A percentile compares a stretch with the other conserved stretches of the same genome.
These are phyloP conservation scores for Laupala kohalensis DNA, from an alignment of 1,140 invertebrate species.

Conservation along the genomic window DNA sequence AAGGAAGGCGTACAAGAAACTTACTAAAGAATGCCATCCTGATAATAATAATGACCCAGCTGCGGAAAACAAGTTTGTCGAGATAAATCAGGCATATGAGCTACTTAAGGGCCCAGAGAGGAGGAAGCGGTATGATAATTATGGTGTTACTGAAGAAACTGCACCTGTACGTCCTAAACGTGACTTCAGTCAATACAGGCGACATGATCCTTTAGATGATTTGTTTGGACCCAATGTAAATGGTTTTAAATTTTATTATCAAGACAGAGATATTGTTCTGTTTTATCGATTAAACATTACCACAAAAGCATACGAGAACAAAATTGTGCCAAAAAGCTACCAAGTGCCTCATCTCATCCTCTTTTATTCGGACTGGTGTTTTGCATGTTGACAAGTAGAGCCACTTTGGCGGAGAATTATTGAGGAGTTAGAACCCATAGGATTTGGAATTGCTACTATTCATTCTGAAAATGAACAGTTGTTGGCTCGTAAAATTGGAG, in stretches of 20 bases:
- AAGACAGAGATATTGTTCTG: conserved; percentile 64
- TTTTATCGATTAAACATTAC: conserved; percentile 72
- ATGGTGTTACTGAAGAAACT: conserved; percentile 74
- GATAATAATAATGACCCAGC: conserved; percentile 81
- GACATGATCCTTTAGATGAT: conserved; percentile 59
- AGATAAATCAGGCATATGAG: conserved; percentile 92
- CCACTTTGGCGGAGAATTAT: conserved; percentile 67
- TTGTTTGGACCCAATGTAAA: conserved; percentile 40
- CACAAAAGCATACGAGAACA: conserved; percentile 72
- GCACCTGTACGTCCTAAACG: conserved; percentile 44
- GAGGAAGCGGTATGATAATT: conserved; percentile 70
- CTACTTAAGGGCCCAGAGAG: conserved; percentile 74
- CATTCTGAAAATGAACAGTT: conserved; percentile 68
- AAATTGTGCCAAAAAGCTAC: conserved; percentile 66
- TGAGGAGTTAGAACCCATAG: conserved; percentile 67
- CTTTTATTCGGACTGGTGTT: conserved; percentile 89
- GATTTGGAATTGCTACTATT: conserved; percentile 59
- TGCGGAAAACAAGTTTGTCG: conserved; percentile 81
- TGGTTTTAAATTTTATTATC: conserved; percentile 53
- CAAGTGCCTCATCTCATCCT: conserved; percentile 69
- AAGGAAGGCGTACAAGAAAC: conserved; percentile 73
- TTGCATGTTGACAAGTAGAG: conserved; percentile 73
- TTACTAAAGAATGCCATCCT: conserved; percentile 91
- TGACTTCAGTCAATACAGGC: conserved; percentile 52
- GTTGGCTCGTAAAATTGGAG: conserved; percentile 60